phyloP scores from a whole-genome alignment of 2,888 invertebrate species.

The Eristalinus sepulchralis region DNA sequence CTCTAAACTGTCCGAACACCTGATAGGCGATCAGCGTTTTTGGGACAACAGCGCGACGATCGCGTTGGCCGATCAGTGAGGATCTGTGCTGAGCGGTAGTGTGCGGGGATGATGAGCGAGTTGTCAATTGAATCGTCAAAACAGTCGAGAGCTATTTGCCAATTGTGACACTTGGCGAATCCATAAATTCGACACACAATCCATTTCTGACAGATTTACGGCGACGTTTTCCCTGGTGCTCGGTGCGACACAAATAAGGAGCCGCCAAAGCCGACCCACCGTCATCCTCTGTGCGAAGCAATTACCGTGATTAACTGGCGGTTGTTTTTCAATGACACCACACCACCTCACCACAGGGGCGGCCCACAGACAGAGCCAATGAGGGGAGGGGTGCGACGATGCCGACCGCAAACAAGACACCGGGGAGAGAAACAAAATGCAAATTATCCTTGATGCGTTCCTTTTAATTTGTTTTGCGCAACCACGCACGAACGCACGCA shows the following conservation, averaged over 20 bases:
- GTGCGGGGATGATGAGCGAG: too few relatives aligned
- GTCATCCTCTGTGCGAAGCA: slow-evolving; percentile 59
- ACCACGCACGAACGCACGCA: slow-evolving; percentile 53
- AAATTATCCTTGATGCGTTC: slow-evolving; percentile 67
- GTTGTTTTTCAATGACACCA: slow-evolving; percentile 65
- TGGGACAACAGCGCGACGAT: not conserved
- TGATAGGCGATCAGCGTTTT: not conserved
- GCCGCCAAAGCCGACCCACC: slow-evolving; percentile 3
- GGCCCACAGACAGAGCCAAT: slow-evolving; percentile 4
- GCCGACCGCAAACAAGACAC: slow-evolving; percentile 11
- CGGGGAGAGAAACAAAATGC: slow-evolving; percentile 58
- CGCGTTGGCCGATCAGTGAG: too few relatives aligned
- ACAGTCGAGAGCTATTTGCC: not conserved
- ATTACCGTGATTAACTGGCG: slow-evolving; percentile 70
- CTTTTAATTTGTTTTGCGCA: slow-evolving; percentile 71
- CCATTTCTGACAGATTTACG: not conserved
- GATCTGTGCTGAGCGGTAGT: too few relatives aligned
- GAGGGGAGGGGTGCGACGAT: not conserved
- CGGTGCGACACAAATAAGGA: not conserved
- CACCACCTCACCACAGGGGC: slow-evolving; percentile 62
- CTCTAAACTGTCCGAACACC: not conserved
- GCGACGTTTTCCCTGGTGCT: not conserved
- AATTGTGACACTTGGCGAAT: not conserved
- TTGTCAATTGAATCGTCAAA: not conserved
- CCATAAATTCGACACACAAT: not conserved